Evolutionary conservation across 1,140 invertebrate genomes (phyloP), one percentile per base, ranked within the genome.

Genomic region (Protaetia brevitarsis): DNA sequence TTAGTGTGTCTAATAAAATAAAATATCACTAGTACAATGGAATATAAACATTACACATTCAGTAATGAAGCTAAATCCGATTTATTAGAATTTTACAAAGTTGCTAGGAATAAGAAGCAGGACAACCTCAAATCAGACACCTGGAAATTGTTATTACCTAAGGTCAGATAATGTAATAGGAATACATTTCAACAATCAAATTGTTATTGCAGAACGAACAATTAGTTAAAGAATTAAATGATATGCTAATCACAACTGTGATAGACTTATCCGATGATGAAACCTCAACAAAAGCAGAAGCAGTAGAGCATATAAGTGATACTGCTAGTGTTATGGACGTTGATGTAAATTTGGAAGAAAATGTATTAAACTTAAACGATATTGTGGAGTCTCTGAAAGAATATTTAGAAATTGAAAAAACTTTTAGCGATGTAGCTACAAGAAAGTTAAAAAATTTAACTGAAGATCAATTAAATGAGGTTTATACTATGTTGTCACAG

Each of bases 21-120:
- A 34, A 34, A 34, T 2, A 34, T 34, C 4, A 11, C 8, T 11
- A 34, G 13, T 34, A 34, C 1, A 51, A 23, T 51, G 41, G 19
- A 51, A 23, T 51, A 51, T 26, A 23, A 51, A 26, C 41, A 51
- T 51, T 51, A 51, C 19, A 21, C 16, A 19, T 51, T 51, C 26
- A 51, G 41, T 51, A 51, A 51, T 11, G 41, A 51, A 19, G 21
- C 16, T 7, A 51, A 51, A 51, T 8, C 11, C 1, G 41, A 23
- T 51, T 19, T 51, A 21, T 51, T 51, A 51, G 41, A 51, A 51
- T 51, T 51, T 23, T 51, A 51, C 19, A 23, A 51, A 19, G 11
- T 51, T 23, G 41, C 41, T 51, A 23, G 26, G 26, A 51, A 26
- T 23, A 21, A 51, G 26, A 16, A 16, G 5, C 4, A 5, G 8